Evolutionary conservation across 2,888 invertebrate species (phyloP).

Genomic region (Drosophila basisetae): DNA sequence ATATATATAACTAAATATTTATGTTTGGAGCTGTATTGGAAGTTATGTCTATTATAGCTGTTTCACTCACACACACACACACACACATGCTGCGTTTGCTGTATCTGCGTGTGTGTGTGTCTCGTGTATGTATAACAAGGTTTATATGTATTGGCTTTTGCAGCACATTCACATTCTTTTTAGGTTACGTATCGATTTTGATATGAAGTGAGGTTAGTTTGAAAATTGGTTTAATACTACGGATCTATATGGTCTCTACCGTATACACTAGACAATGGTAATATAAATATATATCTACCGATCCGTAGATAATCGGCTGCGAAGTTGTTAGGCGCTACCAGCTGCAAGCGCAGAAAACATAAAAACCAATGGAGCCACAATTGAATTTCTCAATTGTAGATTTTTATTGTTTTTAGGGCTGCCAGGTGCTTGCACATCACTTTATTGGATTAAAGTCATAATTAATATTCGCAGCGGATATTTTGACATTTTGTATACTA

Average conservation of each 20-base stretch:
- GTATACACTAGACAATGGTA: not conserved
- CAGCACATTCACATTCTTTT: constrained; percentile 73
- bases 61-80: constrained; percentile 51
- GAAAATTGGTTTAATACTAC: constrained; percentile 39
- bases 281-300: constrained; percentile 8
- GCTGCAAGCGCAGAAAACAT: constrained; percentile 26
- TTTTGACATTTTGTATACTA: constrained; percentile 3
- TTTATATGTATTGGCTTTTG: constrained; percentile 58
- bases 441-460: constrained; percentile 4
- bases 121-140: constrained; percentile 54
- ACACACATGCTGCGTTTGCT: constrained; percentile 17
- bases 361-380: constrained; percentile 51
- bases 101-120: constrained; percentile 34
- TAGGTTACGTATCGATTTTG: constrained; percentile 80
- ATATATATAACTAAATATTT: constrained; percentile 1
- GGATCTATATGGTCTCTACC: constrained; percentile 9
- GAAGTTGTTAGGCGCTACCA: constrained; percentile 1
- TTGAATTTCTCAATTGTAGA: constrained; percentile 54
- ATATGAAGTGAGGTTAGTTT: constrained; percentile 67
- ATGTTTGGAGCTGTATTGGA: constrained; percentile 35
- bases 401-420: constrained; percentile 65
- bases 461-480: not conserved
- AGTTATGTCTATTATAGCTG: constrained; percentile 57
- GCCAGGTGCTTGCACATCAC: constrained; percentile 38
- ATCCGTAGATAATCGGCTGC: constrained; percentile 21